phyloP scores from a whole-genome alignment of 2,113 vertebrate species.

The Pseudopodoces humilis region DNA sequence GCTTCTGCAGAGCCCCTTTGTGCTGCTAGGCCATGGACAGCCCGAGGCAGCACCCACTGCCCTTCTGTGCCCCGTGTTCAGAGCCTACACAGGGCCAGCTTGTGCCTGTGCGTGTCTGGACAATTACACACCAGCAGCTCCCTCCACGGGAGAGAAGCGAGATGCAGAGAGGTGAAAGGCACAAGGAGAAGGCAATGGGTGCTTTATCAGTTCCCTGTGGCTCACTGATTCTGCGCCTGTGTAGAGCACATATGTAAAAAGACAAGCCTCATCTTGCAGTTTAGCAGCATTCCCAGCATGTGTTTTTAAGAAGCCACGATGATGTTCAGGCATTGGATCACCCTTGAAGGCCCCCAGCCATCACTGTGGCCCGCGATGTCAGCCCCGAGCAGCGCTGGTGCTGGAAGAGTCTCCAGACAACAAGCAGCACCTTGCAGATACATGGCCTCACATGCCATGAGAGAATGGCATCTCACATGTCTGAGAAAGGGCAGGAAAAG shows the following conservation, averaged over 20 bases:
- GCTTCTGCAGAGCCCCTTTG: not conserved
- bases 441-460: rapidly evolving
- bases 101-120: not conserved
- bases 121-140: not conserved
- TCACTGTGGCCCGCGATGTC: rapidly evolving
- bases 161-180: not conserved
- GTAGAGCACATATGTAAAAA: not conserved
- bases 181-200: not conserved
- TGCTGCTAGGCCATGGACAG: not conserved
- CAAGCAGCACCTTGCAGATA: not conserved
- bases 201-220: not conserved
- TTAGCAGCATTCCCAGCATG: not conserved
- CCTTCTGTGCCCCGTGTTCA: not conserved
- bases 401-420: not conserved
- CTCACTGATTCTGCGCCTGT: not conserved
- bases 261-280: not conserved
- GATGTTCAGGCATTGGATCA: not conserved
- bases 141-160: rapidly evolving
- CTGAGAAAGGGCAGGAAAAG: not conserved
- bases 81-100: not conserved
- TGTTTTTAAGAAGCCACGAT: not conserved
- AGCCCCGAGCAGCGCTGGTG: not conserved
- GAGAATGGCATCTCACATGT: too few relatives aligned
- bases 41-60: not conserved
- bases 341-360: not conserved